phyloP scores from a whole-genome alignment of 2,113 vertebrate species.

The Neofelis nebulosa region DNA sequence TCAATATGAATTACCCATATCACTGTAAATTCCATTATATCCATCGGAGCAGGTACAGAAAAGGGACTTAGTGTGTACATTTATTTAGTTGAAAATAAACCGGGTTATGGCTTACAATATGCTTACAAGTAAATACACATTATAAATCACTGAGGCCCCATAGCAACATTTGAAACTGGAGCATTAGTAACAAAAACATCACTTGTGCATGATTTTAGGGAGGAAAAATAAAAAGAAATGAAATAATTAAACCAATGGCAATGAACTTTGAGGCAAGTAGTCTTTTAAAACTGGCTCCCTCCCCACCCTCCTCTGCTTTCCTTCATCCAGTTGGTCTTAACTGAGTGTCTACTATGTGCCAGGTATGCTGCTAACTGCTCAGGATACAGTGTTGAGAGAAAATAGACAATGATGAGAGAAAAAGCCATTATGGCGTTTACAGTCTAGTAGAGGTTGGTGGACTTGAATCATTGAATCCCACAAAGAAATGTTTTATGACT shows the following conservation, averaged over 20 bases:
- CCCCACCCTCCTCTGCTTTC: not conserved
- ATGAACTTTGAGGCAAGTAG: not conserved
- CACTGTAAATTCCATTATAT: not conserved
- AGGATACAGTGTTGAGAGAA: not conserved
- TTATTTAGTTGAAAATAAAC: conserved; percentile 27
- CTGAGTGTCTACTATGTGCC: not conserved
- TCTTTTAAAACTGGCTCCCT: not conserved
- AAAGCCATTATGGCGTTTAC: not conserved
- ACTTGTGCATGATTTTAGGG: not conserved
- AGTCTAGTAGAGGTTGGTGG: not conserved
- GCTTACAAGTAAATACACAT: not conserved
- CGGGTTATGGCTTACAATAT: not conserved
- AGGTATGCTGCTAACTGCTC: not conserved
- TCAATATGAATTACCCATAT: not conserved
- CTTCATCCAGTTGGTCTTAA: not conserved
- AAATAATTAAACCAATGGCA: not conserved
- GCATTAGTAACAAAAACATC: not conserved
- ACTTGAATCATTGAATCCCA: not conserved
- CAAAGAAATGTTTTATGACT: not conserved
- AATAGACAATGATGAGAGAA: not conserved
- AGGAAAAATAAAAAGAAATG: not conserved
- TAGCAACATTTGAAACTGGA: not conserved
- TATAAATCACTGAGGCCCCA: not conserved
- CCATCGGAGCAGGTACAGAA: not conserved
- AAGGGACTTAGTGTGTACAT: conserved; percentile 9